A percentile compares a stretch with the other conserved stretches of the same genome.
phyloP scores from a whole-genome alignment of 2,888 invertebrate genomes.

The Cremastobaeus sp. region DNA sequence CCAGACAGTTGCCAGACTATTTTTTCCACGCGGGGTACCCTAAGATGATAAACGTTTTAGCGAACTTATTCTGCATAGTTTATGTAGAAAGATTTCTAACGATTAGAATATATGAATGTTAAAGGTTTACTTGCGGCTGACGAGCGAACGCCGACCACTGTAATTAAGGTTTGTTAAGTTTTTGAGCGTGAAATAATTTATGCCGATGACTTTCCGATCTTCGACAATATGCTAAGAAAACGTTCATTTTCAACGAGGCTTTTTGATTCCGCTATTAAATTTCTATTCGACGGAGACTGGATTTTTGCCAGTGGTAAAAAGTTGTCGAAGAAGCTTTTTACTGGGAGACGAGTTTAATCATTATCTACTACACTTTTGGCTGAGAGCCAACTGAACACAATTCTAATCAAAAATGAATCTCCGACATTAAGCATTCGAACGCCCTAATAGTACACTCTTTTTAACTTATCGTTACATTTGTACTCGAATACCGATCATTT shows the following conservation, averaged over 20 bases:
- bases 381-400: slow-evolving; percentile 49
- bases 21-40: too few relatives aligned
- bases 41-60: slow-evolving; percentile 47
- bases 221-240: slow-evolving; percentile 38
- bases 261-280: slow-evolving; percentile 49
- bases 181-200: slow-evolving; percentile 54
- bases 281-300: slow-evolving; percentile 47
- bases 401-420: slow-evolving; percentile 52
- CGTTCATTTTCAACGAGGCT: slow-evolving; percentile 44
- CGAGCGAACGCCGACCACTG: slow-evolving; percentile 13
- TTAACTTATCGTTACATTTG: slow-evolving; percentile 50
- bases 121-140: slow-evolving; percentile 33
- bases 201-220: slow-evolving; percentile 35
- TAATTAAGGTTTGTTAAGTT: slow-evolving; percentile 55
- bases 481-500: slow-evolving; percentile 48
- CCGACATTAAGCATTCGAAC: slow-evolving; percentile 46
- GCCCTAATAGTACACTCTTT: slow-evolving; percentile 45
- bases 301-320: slow-evolving; percentile 54
- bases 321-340: slow-evolving; percentile 57
- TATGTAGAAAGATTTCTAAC: slow-evolving; percentile 48
- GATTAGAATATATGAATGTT: slow-evolving; percentile 49
- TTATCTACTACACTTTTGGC: slow-evolving; percentile 54
- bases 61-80: slow-evolving; percentile 45
- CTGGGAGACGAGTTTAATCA: slow-evolving; percentile 51
- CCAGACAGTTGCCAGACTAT: too few relatives aligned